These are phyloP conservation scores for Chiridota heheva DNA, from an alignment of 35 echinoderm and acorn worm genomes.

Conservation along the genomic window DNA sequence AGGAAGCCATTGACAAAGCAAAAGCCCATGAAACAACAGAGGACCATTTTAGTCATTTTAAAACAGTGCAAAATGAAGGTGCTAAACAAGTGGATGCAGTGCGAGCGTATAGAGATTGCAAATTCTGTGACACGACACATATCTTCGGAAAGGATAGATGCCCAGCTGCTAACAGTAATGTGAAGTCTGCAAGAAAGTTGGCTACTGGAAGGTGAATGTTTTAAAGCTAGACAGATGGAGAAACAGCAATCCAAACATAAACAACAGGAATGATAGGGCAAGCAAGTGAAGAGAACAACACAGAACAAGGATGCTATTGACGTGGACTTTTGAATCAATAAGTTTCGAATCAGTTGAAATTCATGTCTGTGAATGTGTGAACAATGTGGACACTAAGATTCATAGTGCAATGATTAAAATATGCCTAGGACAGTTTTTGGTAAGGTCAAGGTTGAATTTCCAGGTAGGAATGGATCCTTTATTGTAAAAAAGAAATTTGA, in stretches of 20 bases:
- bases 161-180: slow-evolving; percentile 37
- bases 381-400: background rate
- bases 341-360: too few relatives aligned
- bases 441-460: background rate
- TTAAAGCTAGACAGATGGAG: slow-evolving; percentile 2
- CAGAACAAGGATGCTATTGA: slow-evolving; percentile 21
- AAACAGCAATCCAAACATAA: background rate
- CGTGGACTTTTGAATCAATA: slow-evolving; percentile 1
- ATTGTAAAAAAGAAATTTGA: slow-evolving; percentile 23
- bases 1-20: too few relatives aligned
- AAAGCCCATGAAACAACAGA: too few relatives aligned
- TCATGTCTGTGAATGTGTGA: too few relatives aligned
- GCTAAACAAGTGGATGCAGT: background rate
- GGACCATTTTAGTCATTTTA: slow-evolving; percentile 19
- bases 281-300: background rate
- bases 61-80: background rate
- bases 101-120: slow-evolving; percentile 18
- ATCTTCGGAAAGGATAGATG: slow-evolving; percentile 26
- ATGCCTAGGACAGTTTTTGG: background rate
- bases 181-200: slow-evolving; percentile 9
- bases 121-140: slow-evolving; percentile 15
- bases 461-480: slow-evolving; percentile 19
- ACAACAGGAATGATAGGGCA: background rate
- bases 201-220: slow-evolving; percentile 17
- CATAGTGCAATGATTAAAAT: background rate